Base-by-base conservation (phyloP, 2,797 vertebrate genomes). In the Pitangus sulphuratus region DNA sequence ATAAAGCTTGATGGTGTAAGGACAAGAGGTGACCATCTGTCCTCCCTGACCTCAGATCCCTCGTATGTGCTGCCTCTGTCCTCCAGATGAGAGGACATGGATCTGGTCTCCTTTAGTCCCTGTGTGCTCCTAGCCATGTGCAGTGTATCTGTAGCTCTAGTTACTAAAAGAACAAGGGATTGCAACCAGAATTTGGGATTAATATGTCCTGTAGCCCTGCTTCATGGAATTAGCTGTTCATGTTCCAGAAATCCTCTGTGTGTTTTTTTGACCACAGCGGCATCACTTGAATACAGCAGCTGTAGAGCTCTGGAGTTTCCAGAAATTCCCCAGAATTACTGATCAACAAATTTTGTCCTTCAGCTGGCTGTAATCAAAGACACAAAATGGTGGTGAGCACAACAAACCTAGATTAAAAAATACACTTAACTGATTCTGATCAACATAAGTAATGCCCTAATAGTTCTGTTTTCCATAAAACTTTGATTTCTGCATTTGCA, bases 11-110 rank as follows among this genome's bases (percentile, higher is more conserved):
- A 0, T 62, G 53, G 20, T 66, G 31, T 68, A 60, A 64, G 79
- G 79, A 94, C 87, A 87, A 77, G 94, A 85, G 87, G 76, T 89
- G 91, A 61, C 94, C 94, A 95, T 96, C 96, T 97, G 92, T 93
- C 79, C 76, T 72, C 31, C 50, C 85, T 93, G 94, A 94, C 92
- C 84, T 89, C 72, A 44, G 0, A 33, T 94, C 76, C 87, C 86
- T 89, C 10, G 0, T 8, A 18, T 35, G 42, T 75, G 68, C 87
- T 92, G 75, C 84, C 57, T 57, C 71, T 53, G 40, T 92, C 64
- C 54, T 91, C 48, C 24, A 64, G 61, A 10, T n/a, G n/a, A 68
- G 56, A 40, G 76, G 42, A 28, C 22, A 1, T 13, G 8, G 64
- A 58, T 64, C 75, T 75, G 75, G 35, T 39, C 37, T 74, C 26